Evolutionary conservation across 2,113 vertebrate genomes (phyloP).

Genomic region (Oncorhynchus keta): DNA sequence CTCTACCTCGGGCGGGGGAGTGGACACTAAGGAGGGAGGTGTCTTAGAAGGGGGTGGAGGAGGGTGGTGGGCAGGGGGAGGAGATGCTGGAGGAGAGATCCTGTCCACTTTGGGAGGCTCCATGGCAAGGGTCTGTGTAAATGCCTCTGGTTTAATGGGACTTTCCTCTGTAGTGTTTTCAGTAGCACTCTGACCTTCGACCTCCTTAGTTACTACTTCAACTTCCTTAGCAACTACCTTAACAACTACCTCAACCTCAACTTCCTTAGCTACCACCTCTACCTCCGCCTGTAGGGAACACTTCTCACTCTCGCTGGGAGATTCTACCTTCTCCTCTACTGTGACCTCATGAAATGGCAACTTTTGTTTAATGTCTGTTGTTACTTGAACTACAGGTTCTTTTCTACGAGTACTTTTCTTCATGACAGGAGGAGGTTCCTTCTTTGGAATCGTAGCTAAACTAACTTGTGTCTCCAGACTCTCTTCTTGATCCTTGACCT

Average conservation of each 20-base stretch:
- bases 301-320: constrained; percentile 15
- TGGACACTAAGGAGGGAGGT: constrained; percentile 41
- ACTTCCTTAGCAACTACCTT: too few species aligned
- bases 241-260: neutral
- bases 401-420: constrained; percentile 50
- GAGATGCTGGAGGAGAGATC: constrained; percentile 80
- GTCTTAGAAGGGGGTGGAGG: constrained; percentile 79
- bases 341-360: neutral
- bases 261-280: constrained; percentile 9
- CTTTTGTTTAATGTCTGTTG: constrained; percentile 23
- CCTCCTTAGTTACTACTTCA: constrained; percentile 9
- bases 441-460: constrained; percentile 34
- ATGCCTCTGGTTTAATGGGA: neutral
- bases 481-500: constrained; percentile 9
- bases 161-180: constrained; percentile 8
- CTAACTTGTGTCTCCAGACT: constrained; percentile 23
- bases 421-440: constrained; percentile 62
- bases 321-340: constrained; percentile 25
- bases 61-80: constrained; percentile 84
- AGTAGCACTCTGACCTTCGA: constrained; percentile 8
- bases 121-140: constrained; percentile 38
- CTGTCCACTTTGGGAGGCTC: constrained; percentile 41
- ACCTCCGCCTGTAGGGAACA: constrained; percentile 13
- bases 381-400: constrained; percentile 12
- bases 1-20: constrained; percentile 36